Evolutionary conservation across 2,797 vertebrate genomes (phyloP).

Genomic region (Furcifer pardalis): DNA sequence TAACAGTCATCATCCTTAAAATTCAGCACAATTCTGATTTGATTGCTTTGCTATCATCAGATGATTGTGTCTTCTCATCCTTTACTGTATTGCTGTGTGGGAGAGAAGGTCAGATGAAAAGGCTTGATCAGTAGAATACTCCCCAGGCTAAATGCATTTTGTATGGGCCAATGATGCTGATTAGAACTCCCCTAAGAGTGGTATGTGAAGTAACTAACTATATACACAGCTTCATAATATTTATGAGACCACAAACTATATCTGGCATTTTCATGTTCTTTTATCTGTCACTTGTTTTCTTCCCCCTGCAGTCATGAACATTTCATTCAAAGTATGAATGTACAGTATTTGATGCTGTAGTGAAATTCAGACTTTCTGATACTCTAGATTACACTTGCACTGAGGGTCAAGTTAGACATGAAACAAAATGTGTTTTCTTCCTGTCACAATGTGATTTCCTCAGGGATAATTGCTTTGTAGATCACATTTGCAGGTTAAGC

Average conservation of each 20-base stretch:
- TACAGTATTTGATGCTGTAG: constrained; percentile 55
- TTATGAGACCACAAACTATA: not conserved
- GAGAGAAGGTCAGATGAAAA: constrained; percentile 33
- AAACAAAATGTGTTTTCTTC: too few species aligned
- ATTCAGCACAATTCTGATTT: constrained; percentile 43
- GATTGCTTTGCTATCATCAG: constrained; percentile 57
- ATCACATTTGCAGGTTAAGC: too few species aligned
- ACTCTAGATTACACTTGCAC: constrained; percentile 49
- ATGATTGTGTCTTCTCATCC: constrained; percentile 59
- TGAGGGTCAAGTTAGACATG: not conserved
- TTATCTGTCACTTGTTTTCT: not conserved
- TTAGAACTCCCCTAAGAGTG: constrained; percentile 54
- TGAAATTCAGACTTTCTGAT: constrained; percentile 59
- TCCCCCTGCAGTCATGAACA: constrained; percentile 42
- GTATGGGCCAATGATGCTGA: constrained; percentile 46
- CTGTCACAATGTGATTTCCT: too few species aligned
- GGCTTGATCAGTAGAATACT: constrained; percentile 44
- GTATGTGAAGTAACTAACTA: constrained; percentile 52
- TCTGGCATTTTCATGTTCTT: constrained; percentile 14
- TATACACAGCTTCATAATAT: constrained; percentile 46
- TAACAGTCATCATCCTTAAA: constrained; percentile 53
- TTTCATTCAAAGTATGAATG: constrained; percentile 15
- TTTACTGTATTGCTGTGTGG: constrained; percentile 43
- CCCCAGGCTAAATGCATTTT: constrained; percentile 49
- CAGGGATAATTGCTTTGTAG: not conserved